phyloP scores from a whole-genome alignment of 2,113 vertebrate genomes.

The Bambusicola thoracicus region DNA sequence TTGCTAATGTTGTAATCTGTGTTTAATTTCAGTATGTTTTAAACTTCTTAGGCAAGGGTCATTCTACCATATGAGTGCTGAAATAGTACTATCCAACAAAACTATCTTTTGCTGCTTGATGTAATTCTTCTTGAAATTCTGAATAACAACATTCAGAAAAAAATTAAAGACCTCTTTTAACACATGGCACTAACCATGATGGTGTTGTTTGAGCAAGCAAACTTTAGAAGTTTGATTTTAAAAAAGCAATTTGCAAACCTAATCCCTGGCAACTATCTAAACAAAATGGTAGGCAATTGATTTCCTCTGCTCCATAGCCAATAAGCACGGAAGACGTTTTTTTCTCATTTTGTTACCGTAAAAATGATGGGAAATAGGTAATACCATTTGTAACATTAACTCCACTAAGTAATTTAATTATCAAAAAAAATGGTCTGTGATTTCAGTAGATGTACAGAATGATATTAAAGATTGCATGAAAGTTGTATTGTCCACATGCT shows the following conservation, averaged over 20 bases:
- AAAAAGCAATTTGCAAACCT: neutral
- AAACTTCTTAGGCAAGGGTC: neutral
- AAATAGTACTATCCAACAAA: neutral
- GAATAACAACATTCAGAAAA: neutral
- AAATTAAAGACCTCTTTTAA: neutral
- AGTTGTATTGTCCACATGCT: neutral
- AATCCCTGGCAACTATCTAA: neutral
- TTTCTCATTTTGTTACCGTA: neutral
- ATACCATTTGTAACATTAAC: neutral
- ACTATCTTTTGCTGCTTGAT: neutral
- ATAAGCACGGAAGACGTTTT: neutral
- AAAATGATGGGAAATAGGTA: neutral
- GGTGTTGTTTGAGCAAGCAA: neutral
- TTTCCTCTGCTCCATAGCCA: neutral
- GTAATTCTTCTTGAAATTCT: neutral
- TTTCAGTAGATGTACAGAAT: neutral
- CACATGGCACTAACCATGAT: neutral
- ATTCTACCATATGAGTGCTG: neutral
- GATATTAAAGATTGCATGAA: neutral
- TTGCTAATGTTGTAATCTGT: neutral
- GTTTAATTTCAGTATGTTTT: neutral
- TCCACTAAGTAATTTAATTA: neutral
- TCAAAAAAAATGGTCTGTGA: neutral
- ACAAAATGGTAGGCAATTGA: neutral
- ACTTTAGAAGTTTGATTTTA: neutral